phyloP scores from a whole-genome alignment of 1,140 invertebrate genomes.

The Trypoxylus dichotomus region DNA sequence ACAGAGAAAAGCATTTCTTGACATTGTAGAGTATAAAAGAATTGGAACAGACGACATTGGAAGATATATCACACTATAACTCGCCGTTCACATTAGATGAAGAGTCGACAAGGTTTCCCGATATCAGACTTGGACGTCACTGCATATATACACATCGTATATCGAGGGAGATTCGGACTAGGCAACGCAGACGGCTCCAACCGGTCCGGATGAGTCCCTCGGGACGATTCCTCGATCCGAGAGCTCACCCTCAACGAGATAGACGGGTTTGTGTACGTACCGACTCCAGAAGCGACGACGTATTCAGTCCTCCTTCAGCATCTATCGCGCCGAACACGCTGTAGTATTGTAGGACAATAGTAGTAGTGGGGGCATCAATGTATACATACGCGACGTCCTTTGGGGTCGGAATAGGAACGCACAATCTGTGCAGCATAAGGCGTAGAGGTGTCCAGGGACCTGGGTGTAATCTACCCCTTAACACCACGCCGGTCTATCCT shows the following conservation, averaged over 20 bases:
- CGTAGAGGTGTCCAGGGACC: conserved; percentile 10
- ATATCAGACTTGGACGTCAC: too few relatives aligned
- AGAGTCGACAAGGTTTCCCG: too few relatives aligned
- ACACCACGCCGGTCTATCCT: not conserved
- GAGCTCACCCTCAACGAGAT: not conserved
- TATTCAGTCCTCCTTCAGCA: not conserved
- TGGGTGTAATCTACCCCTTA: not conserved
- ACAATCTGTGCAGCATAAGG: conserved; percentile 19
- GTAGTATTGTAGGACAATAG: not conserved
- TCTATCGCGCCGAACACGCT: not conserved
- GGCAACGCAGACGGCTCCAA: not conserved
- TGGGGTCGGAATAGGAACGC: not conserved
- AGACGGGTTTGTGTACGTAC: not conserved
- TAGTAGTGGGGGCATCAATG: not conserved
- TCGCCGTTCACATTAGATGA: too few relatives aligned
- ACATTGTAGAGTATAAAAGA: too few relatives aligned
- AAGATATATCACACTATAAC: too few relatives aligned
- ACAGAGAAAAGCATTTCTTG: too few relatives aligned
- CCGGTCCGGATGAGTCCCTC: not conserved
- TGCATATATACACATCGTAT: not conserved
- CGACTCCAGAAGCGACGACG: not conserved
- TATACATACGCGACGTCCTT: not conserved
- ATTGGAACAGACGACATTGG: too few relatives aligned
- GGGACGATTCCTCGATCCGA: not conserved
- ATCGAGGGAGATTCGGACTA: not conserved